These are phyloP conservation scores for Volucella bombylans DNA, from an alignment of 2,888 invertebrate genomes.

Conservation along the genomic window DNA sequence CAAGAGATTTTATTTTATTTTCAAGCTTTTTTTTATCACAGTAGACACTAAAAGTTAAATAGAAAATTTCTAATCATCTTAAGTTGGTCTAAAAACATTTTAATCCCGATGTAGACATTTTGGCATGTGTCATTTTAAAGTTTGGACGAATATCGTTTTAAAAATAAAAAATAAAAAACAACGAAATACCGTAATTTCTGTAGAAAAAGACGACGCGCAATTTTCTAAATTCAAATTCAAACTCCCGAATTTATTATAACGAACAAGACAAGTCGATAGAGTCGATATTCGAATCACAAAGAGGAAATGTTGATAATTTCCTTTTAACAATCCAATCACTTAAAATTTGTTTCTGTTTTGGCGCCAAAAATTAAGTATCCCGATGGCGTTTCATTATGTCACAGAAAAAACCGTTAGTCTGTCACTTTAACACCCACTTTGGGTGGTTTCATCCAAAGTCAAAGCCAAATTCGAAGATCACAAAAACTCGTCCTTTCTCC, in stretches of 20 bases:
- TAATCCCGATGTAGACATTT: constrained; percentile 56
- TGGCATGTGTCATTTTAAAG: constrained; percentile 6
- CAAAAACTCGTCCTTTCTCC: constrained; percentile 41
- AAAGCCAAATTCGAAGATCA: constrained; percentile 10
- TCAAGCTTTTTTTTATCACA: constrained; percentile 12
- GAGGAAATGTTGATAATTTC: background rate
- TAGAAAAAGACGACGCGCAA: constrained; percentile 21
- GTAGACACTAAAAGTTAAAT: background rate
- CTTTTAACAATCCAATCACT: background rate
- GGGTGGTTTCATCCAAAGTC: constrained; percentile 21
- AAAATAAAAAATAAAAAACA: background rate
- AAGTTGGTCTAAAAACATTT: constrained; percentile 15
- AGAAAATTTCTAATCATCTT: background rate
- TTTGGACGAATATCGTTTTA: background rate
- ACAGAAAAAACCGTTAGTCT: constrained; percentile 34
- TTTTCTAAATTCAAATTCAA: background rate
- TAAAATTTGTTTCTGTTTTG: constrained; percentile 20
- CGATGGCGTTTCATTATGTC: constrained; percentile 51
- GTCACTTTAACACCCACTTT: constrained; percentile 41
- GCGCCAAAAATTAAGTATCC: constrained; percentile 38
- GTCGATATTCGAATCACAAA: constrained; percentile 9
- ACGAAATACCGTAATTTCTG: constrained; percentile 1
- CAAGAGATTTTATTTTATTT: constrained; percentile 13
- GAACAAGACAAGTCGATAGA: background rate
- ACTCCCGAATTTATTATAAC: background rate